A percentile compares a stretch with the other conserved stretches of the same genome.
These are phyloP conservation scores for Chloropsis cyanopogon DNA, from an alignment of 2,113 vertebrate species.

Conservation along the genomic window DNA sequence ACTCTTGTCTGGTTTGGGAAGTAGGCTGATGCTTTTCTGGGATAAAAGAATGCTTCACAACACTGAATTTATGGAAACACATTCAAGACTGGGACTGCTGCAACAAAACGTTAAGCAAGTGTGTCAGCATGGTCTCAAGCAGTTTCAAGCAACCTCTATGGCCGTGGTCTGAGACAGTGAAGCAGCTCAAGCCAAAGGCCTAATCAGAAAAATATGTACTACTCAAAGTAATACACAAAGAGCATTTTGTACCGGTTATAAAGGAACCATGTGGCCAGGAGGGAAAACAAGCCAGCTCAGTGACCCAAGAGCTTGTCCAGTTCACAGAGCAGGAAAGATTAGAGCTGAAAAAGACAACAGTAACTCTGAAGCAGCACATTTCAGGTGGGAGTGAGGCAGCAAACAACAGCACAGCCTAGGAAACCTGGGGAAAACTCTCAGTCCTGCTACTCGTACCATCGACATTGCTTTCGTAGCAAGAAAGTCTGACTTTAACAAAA, in stretches of 20 bases:
- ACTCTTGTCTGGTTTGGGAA: background rate
- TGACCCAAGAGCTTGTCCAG: background rate
- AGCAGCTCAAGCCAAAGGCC: background rate
- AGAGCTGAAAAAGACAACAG: background rate
- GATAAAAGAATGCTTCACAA: background rate
- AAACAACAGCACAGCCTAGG: background rate
- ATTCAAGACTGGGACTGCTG: background rate
- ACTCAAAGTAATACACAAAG: slow-evolving; percentile 5
- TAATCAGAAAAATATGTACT: background rate
- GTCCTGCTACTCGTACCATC: background rate
- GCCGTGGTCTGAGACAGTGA: background rate
- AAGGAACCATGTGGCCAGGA: background rate
- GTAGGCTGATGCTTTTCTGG: background rate
- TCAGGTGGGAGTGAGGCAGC: background rate
- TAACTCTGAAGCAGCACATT: background rate
- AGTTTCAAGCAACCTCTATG: background rate
- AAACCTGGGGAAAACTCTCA: background rate
- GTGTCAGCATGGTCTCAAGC: accelerated
- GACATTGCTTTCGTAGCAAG: background rate
- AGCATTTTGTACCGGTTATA: background rate
- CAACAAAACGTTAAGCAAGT: background rate
- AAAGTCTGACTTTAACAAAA: background rate
- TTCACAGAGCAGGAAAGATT: background rate
- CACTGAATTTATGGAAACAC: background rate
- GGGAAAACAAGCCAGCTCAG: background rate